Evolutionary conservation across 2,888 invertebrate genomes (phyloP), one percentile per base, ranked within the genome.

Genomic region (Ormyrus pomaceus): DNA sequence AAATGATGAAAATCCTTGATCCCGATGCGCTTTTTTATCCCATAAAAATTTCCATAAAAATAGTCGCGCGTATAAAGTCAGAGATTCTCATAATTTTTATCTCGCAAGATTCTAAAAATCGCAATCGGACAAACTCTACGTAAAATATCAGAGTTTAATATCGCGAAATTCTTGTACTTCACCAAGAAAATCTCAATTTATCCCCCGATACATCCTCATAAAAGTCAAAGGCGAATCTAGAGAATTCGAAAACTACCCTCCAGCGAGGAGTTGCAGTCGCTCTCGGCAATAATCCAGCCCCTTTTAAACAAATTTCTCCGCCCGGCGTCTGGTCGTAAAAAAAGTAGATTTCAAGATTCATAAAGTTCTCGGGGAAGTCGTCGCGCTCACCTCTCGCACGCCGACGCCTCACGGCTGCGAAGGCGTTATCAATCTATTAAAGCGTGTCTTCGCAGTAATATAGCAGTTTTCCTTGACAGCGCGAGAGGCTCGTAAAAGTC

Each of bases 331-430:
- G 8, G 8, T 71, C 58, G 65, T 77, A 71, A 77, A 77, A 34
- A 69, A 19, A 51, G 62, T 65, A 19, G 48, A 76, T 69, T 69
- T 77, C 53, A 59, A 72, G 77, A 77, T 77, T 77, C 77, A 77
- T 77, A 77, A 77, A 77, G 66, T 65, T 77, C n/a, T 68, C n/a
- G 55, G 55, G 55, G 53, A 61, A 69, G 55, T 69, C 5, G 46
- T 34, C 4, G 34, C 34, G 34, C 34, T 0, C 34, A 34, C 3
- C 51, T 34, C 19, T 45, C 19, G 0, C 7, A 5, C 11, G 66
- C n/a, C 53, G 11, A 11, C 11, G 58, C 0, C 55, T 10, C 53
- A 9, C 9, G 53, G n/a, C 50, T 58, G 34, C 6, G 69, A 64
- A 64, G 34, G 64, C 34, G 65, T 70, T 75, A 79, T 75, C 70